Evolutionary conservation across 2,797 vertebrate species (phyloP).

Genomic region (Rhabdomys pumilio): DNA sequence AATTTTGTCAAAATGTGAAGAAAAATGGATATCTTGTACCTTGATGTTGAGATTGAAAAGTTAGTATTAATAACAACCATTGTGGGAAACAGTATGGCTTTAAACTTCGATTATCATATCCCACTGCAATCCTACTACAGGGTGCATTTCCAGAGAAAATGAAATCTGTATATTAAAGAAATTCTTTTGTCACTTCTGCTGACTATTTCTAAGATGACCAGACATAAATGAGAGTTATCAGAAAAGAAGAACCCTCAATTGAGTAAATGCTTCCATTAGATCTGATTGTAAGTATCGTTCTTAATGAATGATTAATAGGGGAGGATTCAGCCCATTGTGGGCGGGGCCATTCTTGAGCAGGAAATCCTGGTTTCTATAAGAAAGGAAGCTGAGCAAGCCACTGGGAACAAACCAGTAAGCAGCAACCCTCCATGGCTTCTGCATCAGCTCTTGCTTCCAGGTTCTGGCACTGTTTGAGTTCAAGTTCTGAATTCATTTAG

Average conservation of each 20-base stretch:
- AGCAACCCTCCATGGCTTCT: background rate
- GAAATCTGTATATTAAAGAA: background rate
- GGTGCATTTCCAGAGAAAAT: background rate
- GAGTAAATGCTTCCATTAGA: background rate
- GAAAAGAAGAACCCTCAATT: background rate
- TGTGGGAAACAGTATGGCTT: background rate
- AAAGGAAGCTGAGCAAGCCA: background rate
- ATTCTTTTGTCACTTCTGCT: background rate
- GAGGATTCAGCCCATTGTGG: no score
- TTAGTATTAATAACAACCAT: background rate
- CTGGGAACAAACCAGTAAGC: background rate
- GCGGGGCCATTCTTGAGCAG: accelerated
- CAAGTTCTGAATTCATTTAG: background rate
- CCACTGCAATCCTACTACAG: background rate
- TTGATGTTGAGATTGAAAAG: background rate
- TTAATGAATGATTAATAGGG: background rate
- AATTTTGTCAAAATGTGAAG: background rate
- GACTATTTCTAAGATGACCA: background rate
- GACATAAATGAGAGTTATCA: background rate
- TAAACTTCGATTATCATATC: background rate
- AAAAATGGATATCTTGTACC: background rate
- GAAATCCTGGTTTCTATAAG: background rate
- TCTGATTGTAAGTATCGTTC: background rate
- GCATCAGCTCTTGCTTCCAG: background rate
- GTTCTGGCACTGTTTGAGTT: background rate